Percentiles rank a stretch among this genome's conserved stretches.
Evolutionary conservation across 2,113 vertebrate genomes (phyloP).

Genomic region (Campylomormyrus tamandua): DNA sequence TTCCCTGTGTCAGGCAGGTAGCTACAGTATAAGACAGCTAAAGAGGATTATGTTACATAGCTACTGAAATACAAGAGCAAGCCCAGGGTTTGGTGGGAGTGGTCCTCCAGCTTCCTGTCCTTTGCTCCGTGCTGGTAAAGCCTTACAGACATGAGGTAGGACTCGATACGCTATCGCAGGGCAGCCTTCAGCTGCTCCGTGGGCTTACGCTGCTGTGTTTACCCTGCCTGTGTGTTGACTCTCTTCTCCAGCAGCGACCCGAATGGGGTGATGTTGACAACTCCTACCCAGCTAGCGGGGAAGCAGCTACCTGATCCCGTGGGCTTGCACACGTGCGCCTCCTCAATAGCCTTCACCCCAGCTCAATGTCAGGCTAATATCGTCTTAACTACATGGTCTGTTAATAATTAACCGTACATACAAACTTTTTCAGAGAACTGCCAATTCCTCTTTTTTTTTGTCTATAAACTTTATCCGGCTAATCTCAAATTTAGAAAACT

Average conservation of each 20-base stretch:
- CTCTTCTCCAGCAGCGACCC: constrained; percentile 10
- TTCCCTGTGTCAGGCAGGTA: neutral
- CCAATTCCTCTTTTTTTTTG: neutral
- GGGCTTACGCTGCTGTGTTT: neutral
- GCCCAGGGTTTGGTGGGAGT: neutral
- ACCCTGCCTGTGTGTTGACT: constrained; percentile 2
- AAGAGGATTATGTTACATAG: neutral
- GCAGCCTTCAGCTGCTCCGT: neutral
- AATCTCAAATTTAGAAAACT: neutral
- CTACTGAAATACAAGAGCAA: neutral
- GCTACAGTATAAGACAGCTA: neutral
- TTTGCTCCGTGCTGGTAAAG: neutral
- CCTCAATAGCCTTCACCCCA: constrained; percentile 51
- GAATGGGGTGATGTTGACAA: constrained; percentile 36
- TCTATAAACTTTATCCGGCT: neutral
- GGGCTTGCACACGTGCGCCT: neutral
- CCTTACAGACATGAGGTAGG: neutral
- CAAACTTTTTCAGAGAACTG: constrained; percentile 17
- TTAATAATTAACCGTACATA: constrained; percentile 47
- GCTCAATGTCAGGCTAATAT: constrained; percentile 24
- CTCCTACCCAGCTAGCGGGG: neutral
- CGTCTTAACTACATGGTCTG: constrained; percentile 35
- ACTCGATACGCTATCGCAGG: neutral
- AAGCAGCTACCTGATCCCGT: neutral
- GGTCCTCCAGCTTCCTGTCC: neutral